phyloP scores from a whole-genome alignment of 2,797 vertebrate genomes.

The Odontamblyopus rebecca region DNA sequence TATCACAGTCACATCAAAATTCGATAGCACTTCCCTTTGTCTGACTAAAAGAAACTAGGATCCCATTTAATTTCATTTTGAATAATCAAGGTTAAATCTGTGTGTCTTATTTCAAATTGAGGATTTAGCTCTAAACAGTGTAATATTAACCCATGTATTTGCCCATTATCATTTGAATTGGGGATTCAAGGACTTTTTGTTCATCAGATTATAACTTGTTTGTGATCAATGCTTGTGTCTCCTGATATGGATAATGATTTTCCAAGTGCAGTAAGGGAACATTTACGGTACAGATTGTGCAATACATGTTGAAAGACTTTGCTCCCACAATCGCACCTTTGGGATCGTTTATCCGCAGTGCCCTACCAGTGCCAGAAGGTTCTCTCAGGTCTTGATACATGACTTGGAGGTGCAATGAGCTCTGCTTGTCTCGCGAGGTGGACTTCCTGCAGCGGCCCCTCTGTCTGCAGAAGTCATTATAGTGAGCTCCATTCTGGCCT shows the following conservation, averaged over 20 bases:
- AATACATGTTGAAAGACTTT: constrained; percentile 46
- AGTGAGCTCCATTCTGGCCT: constrained; percentile 37
- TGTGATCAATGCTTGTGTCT: constrained; percentile 1
- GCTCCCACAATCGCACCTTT: constrained; percentile 34
- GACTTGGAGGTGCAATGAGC: constrained; percentile 15
- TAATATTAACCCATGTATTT: background rate
- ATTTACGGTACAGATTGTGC: constrained; percentile 13
- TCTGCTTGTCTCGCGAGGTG: constrained; percentile 51
- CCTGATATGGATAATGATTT: background rate
- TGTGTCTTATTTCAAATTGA: background rate
- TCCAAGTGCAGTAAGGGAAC: background rate
- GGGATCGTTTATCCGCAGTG: constrained; percentile 24
- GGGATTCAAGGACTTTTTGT: background rate
- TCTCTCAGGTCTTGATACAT: constrained; percentile 17
- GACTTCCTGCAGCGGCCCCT: constrained; percentile 30
- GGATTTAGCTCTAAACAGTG: background rate
- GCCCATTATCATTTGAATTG: background rate
- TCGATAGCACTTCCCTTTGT: background rate
- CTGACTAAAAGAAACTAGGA: background rate
- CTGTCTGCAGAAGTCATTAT: constrained; percentile 72
- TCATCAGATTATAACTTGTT: background rate
- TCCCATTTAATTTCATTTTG: background rate
- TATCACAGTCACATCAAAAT: background rate
- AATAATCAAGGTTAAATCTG: background rate
- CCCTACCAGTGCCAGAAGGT: constrained; percentile 14